phyloP scores from a whole-genome alignment of 2,113 vertebrate species.

The Danio rerio region GRCz12tu NC_133200.1:3424001-3424500 shows the following conservation, averaged over 20 bases:
- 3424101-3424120: conserved; percentile 43
- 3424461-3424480: too few relatives aligned
- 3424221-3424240: conserved; percentile 14
- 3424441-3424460: neutral
- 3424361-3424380: neutral
- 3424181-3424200: conserved; percentile 10
- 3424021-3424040: conserved; percentile 35
- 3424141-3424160: conserved; percentile 26
- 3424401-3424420: neutral
- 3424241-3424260: conserved; percentile 20
- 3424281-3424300: conserved; percentile 23
- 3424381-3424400: neutral
- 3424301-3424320: conserved; percentile 35
- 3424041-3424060: conserved; percentile 54
- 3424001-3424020: conserved; percentile 8
- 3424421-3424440: neutral
- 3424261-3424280: conserved; percentile 42
- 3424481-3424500: too few relatives aligned
- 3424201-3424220: neutral
- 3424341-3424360: conserved; percentile 7
- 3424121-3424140: conserved; percentile 59
- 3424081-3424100: conserved; percentile 39
- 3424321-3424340: conserved; percentile 41
- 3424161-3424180: conserved; percentile 43
- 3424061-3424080: conserved; percentile 52